Conservation (phyloP, 1,140 invertebrate genomes). For the Dysdera silvatica region DNA sequence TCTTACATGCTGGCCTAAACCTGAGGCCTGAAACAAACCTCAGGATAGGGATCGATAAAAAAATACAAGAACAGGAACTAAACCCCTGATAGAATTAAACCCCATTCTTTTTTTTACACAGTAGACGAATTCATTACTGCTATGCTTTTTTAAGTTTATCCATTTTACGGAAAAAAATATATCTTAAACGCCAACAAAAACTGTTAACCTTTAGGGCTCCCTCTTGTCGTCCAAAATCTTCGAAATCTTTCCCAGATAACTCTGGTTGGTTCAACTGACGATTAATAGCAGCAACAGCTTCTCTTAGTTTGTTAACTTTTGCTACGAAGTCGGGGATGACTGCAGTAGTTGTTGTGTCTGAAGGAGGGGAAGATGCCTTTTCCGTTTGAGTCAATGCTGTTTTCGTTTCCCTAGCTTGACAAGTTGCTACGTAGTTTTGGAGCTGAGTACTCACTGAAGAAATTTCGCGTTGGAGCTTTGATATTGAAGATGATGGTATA, state of each 20-base stretch:
- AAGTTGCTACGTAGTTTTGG: neutral
- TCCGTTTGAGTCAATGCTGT: conserved; percentile 28
- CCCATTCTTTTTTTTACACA: no score
- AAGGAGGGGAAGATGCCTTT: conserved; percentile 5
- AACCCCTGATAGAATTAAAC: no score
- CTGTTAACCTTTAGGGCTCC: conserved; percentile 49
- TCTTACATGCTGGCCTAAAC: no score
- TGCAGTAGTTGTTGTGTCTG: conserved; percentile 25
- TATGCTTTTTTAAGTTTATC: no score
- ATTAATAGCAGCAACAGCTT: conserved; percentile 51
- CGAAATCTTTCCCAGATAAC: conserved; percentile 54
- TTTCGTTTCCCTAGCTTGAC: neutral
- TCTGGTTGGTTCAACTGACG: conserved; percentile 44
- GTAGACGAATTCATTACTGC: no score
- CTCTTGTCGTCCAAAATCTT: conserved; percentile 57
- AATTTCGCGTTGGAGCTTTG: no score
- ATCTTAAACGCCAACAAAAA: no score
- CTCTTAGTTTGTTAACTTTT: conserved; percentile 52
- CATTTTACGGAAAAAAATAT: no score
- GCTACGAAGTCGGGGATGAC: conserved; percentile 51
- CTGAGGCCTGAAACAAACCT: no score
- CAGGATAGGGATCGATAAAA: no score
- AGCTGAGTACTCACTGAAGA: neutral
- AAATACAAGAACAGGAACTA: no score
- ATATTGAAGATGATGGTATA: no score